These are phyloP conservation scores for Lithodes maja DNA, from an alignment of 2,888 invertebrate species.

Conservation along the genomic window DNA sequence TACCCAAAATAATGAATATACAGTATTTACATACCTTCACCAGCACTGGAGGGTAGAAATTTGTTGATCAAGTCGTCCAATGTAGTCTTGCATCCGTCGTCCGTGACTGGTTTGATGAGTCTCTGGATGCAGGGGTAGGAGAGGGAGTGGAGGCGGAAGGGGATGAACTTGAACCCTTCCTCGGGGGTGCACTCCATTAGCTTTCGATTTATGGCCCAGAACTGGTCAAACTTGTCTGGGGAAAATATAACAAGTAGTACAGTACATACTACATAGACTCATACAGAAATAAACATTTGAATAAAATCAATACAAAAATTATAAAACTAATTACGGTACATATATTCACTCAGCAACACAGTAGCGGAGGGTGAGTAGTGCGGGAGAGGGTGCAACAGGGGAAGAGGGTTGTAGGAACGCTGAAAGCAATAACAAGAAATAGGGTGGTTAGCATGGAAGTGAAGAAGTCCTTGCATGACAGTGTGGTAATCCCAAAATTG, in stretches of 20 bases:
- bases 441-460: too few species aligned
- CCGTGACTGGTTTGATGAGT: constrained; percentile 84
- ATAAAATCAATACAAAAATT: too few species aligned
- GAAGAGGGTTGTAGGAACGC: too few species aligned
- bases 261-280: not conserved
- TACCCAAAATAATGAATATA: not conserved
- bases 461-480: too few species aligned
- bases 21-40: constrained; percentile 71
- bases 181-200: constrained; percentile 88
- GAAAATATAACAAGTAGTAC: too few species aligned
- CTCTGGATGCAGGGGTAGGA: constrained; percentile 85
- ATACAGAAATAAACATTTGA: too few species aligned
- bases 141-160: constrained; percentile 82
- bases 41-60: constrained; percentile 78
- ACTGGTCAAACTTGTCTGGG: constrained; percentile 85
- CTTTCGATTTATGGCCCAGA: constrained; percentile 97
- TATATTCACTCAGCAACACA: too few species aligned
- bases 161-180: constrained; percentile 87
- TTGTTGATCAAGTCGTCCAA: constrained; percentile 83
- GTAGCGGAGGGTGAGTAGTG: too few species aligned
- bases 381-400: too few species aligned
- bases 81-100: constrained; percentile 83
- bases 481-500: too few species aligned
- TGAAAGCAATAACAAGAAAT: too few species aligned
- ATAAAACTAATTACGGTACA: too few species aligned